Base-by-base conservation (phyloP, 2,797 vertebrate species). In the Malacoctenus gilli region DNA sequence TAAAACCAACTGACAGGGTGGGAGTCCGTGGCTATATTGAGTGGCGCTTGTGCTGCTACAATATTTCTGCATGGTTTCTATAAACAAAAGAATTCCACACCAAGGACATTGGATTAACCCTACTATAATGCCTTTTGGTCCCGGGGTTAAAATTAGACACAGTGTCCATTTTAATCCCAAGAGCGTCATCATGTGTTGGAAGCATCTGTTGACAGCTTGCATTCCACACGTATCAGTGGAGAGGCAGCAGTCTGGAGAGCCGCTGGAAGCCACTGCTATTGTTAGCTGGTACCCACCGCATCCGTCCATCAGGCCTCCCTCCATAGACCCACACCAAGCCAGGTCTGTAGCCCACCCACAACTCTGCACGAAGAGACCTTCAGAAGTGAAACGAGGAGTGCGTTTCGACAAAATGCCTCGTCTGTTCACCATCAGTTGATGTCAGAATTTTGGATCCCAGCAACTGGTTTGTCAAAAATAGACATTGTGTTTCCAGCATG, bases 151-250 rank as follows among this genome's bases (percentile, higher is more conserved):
- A 96, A 93, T 97, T 98, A 98, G 96, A 85, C 7, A 25, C 68
- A 83, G 84, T 87, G 88, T 92, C 92, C 93, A 93, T 93, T 94
- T 92, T 94, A 92, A 93, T 92, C 89, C 93, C 77, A 80, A 89
- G 89, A 89, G 94, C 89, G 93, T 97, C 95, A 95, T 93, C 91
- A 83, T 90, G 93, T 92, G 94, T 92, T 92, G 85, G 92, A 71
- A 92, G 93, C 95, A 96, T 96, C 95, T 97, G 95, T 95, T 96
- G 95, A 97, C 95, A 97, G 94, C 88, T 91, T 77, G 89, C 95
- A 98, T 97, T 92, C 94, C 95, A 71, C 11, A 80, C 93, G 89
- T 96, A 95, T 95, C 95, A 93, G 88, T 68, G 85, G 92, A 91
- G 93, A 91, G 92, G 91, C 93, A 92, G 69, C 73, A 89, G 93